These are phyloP conservation scores for Leptonema lineaticorne DNA, from an alignment of 1,140 invertebrate genomes.

Conservation along the genomic window DNA sequence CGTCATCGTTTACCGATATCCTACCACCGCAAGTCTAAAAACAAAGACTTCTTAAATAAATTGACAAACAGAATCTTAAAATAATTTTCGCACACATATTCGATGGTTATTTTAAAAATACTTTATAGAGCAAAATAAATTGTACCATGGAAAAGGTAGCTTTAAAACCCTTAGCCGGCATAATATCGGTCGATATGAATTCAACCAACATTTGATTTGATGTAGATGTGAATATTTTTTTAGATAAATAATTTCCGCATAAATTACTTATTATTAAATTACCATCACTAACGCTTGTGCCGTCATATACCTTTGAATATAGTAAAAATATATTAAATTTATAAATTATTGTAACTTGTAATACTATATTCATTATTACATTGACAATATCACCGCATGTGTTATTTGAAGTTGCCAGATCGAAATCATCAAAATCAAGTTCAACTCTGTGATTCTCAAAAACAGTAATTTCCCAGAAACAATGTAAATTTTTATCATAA, in stretches of 20 bases:
- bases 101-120: no score
- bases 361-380: constrained; percentile 18
- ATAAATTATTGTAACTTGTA: neutral
- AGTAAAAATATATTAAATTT: neutral
- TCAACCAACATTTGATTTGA: constrained; percentile 64
- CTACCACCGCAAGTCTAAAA: constrained; percentile 67
- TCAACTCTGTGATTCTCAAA: constrained; percentile 63
- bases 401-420: constrained; percentile 53
- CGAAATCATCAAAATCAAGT: constrained; percentile 57
- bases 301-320: constrained; percentile 7
- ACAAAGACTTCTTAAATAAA: no score
- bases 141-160: constrained; percentile 60
- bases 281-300: neutral
- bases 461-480: constrained; percentile 72
- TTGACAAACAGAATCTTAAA: no score
- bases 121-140: no score
- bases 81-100: no score
- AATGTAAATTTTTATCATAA: constrained; percentile 69
- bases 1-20: constrained; percentile 61
- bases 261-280: neutral
- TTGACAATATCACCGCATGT: constrained; percentile 32
- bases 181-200: constrained; percentile 60
- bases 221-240: constrained; percentile 50
- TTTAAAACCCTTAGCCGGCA: constrained; percentile 72
- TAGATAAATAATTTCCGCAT: neutral